Percentiles rank a stretch among this genome's conserved stretches.
phyloP scores from a whole-genome alignment of 2,888 invertebrate species.

The Ophion obscuratus region DNA sequence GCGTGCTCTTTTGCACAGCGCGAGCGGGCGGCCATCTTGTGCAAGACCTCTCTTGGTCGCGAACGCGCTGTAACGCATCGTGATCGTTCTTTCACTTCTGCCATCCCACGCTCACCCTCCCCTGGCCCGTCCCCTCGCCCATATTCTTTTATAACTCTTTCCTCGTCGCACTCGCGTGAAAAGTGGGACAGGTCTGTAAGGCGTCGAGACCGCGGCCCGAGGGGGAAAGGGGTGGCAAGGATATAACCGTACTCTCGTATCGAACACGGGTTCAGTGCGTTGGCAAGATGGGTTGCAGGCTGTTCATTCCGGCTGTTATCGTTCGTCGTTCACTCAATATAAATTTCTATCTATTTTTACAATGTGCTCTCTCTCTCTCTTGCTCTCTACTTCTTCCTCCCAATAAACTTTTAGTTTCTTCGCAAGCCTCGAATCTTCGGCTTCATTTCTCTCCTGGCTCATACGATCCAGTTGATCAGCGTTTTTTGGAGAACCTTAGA shows the following conservation, averaged over 20 bases:
- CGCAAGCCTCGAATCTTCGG: too few relatives aligned
- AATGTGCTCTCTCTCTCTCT: constrained; percentile 27
- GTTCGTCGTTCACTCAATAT: constrained; percentile 46
- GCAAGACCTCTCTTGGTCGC: constrained; percentile 57
- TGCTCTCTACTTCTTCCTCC: background rate
- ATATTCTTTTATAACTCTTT: constrained; percentile 52
- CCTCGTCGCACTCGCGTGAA: constrained; percentile 58
- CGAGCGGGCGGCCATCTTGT: constrained; percentile 69
- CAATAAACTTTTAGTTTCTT: background rate
- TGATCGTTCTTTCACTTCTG: constrained; percentile 63
- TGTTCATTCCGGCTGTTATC: constrained; percentile 65
- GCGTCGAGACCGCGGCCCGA: constrained; percentile 67
- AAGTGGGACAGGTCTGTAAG: constrained; percentile 65
- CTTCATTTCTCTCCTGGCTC: background rate
- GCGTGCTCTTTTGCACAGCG: constrained; percentile 66
- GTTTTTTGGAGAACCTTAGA: background rate
- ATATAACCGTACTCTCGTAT: constrained; percentile 82
- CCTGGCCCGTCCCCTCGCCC: constrained; percentile 31
- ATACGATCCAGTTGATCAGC: background rate
- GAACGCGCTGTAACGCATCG: constrained; percentile 62
- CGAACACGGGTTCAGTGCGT: constrained; percentile 81
- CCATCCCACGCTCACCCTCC: constrained; percentile 49
- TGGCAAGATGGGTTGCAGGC: constrained; percentile 75
- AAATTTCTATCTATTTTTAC: constrained; percentile 28
- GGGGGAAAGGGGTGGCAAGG: constrained; percentile 67